These are phyloP conservation scores for Zenarchopterus dispar DNA, from an alignment of 2,797 vertebrate genomes.

Conservation along the genomic window DNA sequence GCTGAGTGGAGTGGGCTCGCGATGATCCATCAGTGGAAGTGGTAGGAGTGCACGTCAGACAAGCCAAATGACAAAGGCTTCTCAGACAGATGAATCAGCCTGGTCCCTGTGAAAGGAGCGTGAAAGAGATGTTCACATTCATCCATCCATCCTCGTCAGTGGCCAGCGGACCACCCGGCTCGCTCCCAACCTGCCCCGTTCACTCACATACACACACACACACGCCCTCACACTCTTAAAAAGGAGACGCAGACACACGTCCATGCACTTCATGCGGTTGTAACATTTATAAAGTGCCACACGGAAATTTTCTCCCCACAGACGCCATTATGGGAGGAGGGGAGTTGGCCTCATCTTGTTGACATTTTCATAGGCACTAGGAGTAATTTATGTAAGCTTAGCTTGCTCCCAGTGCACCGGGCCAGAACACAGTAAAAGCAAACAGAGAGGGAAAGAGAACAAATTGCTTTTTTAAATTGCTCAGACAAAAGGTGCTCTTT, in stretches of 20 bases:
- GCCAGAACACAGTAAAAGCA: slow-evolving; percentile 77
- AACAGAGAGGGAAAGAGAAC: slow-evolving; percentile 78
- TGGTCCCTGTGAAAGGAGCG: slow-evolving; percentile 63
- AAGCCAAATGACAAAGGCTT: slow-evolving; percentile 52
- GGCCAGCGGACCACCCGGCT: slow-evolving; percentile 27
- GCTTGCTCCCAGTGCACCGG: slow-evolving; percentile 69
- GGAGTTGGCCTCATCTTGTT: slow-evolving; percentile 65
- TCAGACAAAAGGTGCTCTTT: slow-evolving; percentile 73
- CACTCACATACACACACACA: slow-evolving; percentile 1
- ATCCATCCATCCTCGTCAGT: slow-evolving; percentile 72
- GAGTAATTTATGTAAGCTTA: slow-evolving; percentile 80
- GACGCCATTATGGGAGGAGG: slow-evolving; percentile 40
- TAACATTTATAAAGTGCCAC: not conserved
- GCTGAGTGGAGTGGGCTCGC: not conserved
- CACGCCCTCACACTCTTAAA: not conserved
- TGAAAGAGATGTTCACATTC: slow-evolving; percentile 74
- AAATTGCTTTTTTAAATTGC: slow-evolving; percentile 84
- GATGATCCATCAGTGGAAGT: slow-evolving; percentile 62
- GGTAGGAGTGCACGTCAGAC: slow-evolving; percentile 43
- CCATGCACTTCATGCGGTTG: slow-evolving; percentile 2
- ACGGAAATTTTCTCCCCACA: slow-evolving; percentile 8
- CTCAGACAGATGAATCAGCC: slow-evolving; percentile 66
- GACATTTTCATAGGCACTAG: slow-evolving; percentile 78
- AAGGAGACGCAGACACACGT: slow-evolving; percentile 24
- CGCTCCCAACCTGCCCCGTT: slow-evolving; percentile 1